These are phyloP conservation scores for Brachyptera putata DNA, from an alignment of 2,888 invertebrate genomes.

Conservation along the genomic window DNA sequence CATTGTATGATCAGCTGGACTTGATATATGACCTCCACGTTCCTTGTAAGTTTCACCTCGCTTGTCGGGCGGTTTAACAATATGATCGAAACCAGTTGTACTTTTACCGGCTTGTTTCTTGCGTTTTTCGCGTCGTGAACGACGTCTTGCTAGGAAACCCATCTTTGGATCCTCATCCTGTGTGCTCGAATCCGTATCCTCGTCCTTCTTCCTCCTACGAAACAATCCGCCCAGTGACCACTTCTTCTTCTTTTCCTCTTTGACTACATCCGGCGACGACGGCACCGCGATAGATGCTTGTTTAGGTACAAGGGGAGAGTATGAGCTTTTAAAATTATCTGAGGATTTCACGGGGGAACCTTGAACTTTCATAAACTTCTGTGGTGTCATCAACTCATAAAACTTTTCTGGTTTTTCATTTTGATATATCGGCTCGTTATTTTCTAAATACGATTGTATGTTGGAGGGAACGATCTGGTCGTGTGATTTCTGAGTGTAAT, in stretches of 20 bases:
- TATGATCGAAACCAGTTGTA: slow-evolving; percentile 58
- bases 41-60: slow-evolving; percentile 37
- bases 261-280: background rate
- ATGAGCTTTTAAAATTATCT: background rate
- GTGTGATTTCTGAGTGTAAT: background rate
- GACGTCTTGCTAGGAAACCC: slow-evolving; percentile 42
- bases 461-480: background rate
- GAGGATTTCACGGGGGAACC: background rate
- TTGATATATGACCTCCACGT: no score
- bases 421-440: slow-evolving; percentile 5
- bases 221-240: slow-evolving; percentile 80
- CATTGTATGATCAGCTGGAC: no score
- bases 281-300: background rate
- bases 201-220: slow-evolving; percentile 63
- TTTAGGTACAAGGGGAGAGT: background rate
- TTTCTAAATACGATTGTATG: background rate
- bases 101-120: slow-evolving; percentile 53
- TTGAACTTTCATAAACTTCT: slow-evolving; percentile 3
- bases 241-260: slow-evolving; percentile 63
- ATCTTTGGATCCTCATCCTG: slow-evolving; percentile 48
- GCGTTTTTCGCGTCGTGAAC: slow-evolving; percentile 46
- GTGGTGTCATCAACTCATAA: slow-evolving; percentile 8
- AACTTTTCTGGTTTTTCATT: background rate
- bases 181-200: slow-evolving; percentile 57
- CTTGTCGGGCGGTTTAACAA: slow-evolving; percentile 48